Evolutionary conservation across 1,140 invertebrate genomes (phyloP).

Genomic region (Doryteuthis pealeii): DNA sequence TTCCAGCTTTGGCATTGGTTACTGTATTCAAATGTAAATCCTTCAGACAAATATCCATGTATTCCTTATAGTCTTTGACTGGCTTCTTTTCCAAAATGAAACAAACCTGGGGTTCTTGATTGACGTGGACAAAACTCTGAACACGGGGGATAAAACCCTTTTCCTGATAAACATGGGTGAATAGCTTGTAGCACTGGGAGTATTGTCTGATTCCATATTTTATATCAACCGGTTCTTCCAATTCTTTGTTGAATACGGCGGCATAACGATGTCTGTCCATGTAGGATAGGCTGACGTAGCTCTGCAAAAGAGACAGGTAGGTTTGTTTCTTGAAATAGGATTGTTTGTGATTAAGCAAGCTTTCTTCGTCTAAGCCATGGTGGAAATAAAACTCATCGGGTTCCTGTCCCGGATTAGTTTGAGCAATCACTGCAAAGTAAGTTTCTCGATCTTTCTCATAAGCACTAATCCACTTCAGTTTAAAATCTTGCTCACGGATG

Average conservation of each 20-base stretch:
- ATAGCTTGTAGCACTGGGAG: slow-evolving; percentile 45
- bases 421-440: slow-evolving; percentile 41
- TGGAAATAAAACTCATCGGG: slow-evolving; percentile 32
- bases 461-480: slow-evolving; percentile 48
- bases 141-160: slow-evolving; percentile 44
- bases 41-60: slow-evolving; percentile 34
- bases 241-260: slow-evolving; percentile 42
- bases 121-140: slow-evolving; percentile 40
- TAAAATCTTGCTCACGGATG: slow-evolving; percentile 33
- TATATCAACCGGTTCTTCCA: slow-evolving; percentile 38
- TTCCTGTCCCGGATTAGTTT: slow-evolving; percentile 13
- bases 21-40: slow-evolving; percentile 31
- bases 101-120: slow-evolving; percentile 40
- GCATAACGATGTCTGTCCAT: slow-evolving; percentile 32
- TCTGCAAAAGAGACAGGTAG: slow-evolving; percentile 51
- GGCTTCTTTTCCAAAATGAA: slow-evolving; percentile 47
- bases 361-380: slow-evolving; percentile 40
- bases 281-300: slow-evolving; percentile 45
- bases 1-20: slow-evolving; percentile 25
- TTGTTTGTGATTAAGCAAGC: slow-evolving; percentile 38
- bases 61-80: slow-evolving; percentile 36
- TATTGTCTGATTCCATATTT: slow-evolving; percentile 47
- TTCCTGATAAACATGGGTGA: slow-evolving; percentile 44
- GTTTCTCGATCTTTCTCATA: slow-evolving; percentile 31
- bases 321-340: slow-evolving; percentile 36